A percentile compares a stretch with the other conserved stretches of the same genome.
Evolutionary conservation across 2,888 invertebrate species (phyloP).

Genomic region (Thymelicus acteon): DNA sequence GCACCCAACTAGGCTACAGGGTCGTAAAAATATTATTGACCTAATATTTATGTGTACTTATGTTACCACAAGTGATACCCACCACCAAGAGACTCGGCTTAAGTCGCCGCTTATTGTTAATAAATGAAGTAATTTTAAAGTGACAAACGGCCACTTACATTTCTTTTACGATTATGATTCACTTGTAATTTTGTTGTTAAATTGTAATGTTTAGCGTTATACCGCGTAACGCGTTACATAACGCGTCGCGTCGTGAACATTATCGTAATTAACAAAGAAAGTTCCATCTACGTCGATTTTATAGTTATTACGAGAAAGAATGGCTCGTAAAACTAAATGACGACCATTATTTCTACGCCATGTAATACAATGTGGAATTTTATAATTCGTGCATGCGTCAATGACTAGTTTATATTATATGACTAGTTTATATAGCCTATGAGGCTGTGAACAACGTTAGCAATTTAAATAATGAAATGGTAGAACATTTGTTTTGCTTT

Average conservation of each 20-base stretch:
- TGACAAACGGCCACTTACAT: too few relatives aligned
- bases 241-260: background rate
- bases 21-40: too few relatives aligned
- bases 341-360: slow-evolving; percentile 4
- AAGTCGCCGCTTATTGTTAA: too few relatives aligned
- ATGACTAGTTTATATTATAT: too few relatives aligned
- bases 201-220: background rate
- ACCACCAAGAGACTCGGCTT: too few relatives aligned
- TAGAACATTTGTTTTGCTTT: background rate
- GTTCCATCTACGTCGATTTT: slow-evolving; percentile 12
- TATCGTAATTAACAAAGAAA: slow-evolving; percentile 23
- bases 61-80: too few relatives aligned
- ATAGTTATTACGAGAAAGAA: slow-evolving; percentile 21
- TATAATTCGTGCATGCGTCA: background rate
- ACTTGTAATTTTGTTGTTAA: slow-evolving; percentile 1
- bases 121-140: too few relatives aligned
- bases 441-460: background rate
- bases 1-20: too few relatives aligned
- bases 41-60: too few relatives aligned
- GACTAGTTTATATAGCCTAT: too few relatives aligned
- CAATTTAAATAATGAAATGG: background rate
- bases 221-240: background rate
- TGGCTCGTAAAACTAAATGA: slow-evolving; percentile 23
- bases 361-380: background rate
- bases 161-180: background rate